Base-by-base conservation (phyloP, 2,113 vertebrate genomes). In the Chlorocebus sabaeus region DNA sequence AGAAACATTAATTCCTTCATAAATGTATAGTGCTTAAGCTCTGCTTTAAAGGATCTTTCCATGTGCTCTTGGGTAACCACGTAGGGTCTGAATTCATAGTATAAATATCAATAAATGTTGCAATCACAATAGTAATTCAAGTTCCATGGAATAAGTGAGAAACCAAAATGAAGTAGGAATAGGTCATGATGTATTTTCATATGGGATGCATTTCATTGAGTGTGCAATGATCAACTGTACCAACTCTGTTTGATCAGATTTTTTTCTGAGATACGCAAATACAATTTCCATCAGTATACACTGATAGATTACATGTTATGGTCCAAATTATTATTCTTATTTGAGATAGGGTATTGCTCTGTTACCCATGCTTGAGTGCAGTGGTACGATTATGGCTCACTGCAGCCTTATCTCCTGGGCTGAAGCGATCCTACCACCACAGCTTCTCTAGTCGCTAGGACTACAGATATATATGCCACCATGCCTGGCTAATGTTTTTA, bases 241-340 rank as follows among this genome's bases (percentile, higher is more conserved):
- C 52, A 83, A 86, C 11, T 78, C 32, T 40, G 68, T 72, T 90
- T 75, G 61, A 86, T 92, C 52, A 73, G 82, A 79, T 35, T 81
- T 91, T 52, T 75, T 79, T 94, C 80, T 89, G 68, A 84, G 30
- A 93, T 68, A 68, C 3, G 7, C 30, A 35, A 35, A 64, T 84
- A 95, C 75, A 87, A 70, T 93, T 90, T 45, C 25, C n/a, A 95
- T 67, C 38, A 91, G 17, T n/a, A 67, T 68, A 92, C 6, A 94
- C 1, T 70, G n/a, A 94, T 40, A 89, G 32, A 90, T 85, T 75
- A 90, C 2, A 70, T 40, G 16, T 0, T 93, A 17, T 55, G 45
- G 35, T 55, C 57, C 70, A 76, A 52, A 67, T 48, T 78, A 70
- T 93, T 86, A 55, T 55, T 55, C 45, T 93, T 64, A 32, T 64